Evolutionary conservation across 1,140 invertebrate genomes (phyloP), one percentile per base, ranked within the genome.

Genomic region (Chionoecetes opilio): DNA sequence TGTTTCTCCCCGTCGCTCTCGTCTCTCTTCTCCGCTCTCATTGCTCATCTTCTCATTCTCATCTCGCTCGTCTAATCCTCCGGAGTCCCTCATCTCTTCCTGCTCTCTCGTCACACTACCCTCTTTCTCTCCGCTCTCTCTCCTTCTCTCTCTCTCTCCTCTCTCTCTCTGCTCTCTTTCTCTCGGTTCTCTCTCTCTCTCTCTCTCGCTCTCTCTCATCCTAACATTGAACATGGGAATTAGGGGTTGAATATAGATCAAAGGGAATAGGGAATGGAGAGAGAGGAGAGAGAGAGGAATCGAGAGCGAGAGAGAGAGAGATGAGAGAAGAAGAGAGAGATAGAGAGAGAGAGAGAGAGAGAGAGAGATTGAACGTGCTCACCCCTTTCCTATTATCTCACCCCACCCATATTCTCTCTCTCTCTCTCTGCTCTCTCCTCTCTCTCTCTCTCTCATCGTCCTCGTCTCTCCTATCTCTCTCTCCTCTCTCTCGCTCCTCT

Each of bases 121-220:
- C 63, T 75, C 63, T n/a, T 75, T 75, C 26, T n/a, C 21, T 21
- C 21, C 63, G 26, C 63, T 75, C 63, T 75, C 63, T 75, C 63
- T 75, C 63, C n/a, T 26, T 75, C 63, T 75, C 63, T 75, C 63
- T 75, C 63, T 75, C 63, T 75, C 63, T 75, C 63, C 63, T 75
- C 63, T 75, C 63, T 75, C 63, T 75, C 63, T 75, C 63, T 75
- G n/a, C 63, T 75, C 63, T 75, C 63, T 75, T 26, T 75, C 63
- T 75, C 63, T 75, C 63, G n/a, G n/a, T n/a, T 75, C 63, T 75
- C 63, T 75, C 63, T 75, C 63, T 75, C 63, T 75, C 63, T 63
- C 53, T 63, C 53, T 63, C 53, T 63, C 53, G 8, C 53, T 63
- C 53, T 63, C 53, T 63, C 53, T 63, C 53, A 14, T 21, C 26